Evolutionary conservation across 2,888 invertebrate species (phyloP).

Genomic region (Orthosia cruda): DNA sequence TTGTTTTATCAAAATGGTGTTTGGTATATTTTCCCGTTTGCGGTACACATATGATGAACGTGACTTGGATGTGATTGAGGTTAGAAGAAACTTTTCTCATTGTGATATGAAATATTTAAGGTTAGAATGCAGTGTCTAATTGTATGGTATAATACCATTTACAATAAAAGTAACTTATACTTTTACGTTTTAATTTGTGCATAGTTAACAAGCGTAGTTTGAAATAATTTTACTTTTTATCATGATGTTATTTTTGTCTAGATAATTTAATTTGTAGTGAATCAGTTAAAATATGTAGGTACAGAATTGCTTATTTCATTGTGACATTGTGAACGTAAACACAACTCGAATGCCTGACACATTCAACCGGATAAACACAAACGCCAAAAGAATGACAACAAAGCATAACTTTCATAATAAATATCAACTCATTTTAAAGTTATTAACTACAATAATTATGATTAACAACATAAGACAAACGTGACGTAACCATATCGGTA

Average conservation of each 20-base stretch:
- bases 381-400: constrained; percentile 24
- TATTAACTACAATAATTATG: constrained; percentile 9
- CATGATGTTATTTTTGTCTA: neutral
- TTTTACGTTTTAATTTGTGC: neutral
- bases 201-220: neutral
- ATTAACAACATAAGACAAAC: constrained; percentile 7
- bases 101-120: constrained; percentile 4
- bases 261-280: neutral
- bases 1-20: constrained; percentile 82
- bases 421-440: constrained; percentile 11
- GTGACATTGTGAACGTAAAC: neutral
- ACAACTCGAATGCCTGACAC: constrained; percentile 1
- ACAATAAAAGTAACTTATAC: too few species aligned
- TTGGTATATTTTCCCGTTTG: constrained; percentile 84
- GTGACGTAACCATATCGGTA: constrained; percentile 37
- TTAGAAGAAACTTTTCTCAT: constrained; percentile 60
- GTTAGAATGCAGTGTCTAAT: neutral
- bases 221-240: neutral
- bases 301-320: neutral
- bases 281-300: neutral
- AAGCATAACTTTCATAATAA: constrained; percentile 12
- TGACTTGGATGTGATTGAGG: constrained; percentile 77
- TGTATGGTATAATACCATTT: too few species aligned
- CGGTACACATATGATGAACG: constrained; percentile 86
- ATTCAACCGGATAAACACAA: neutral